Evolutionary conservation across 2,113 vertebrate species (phyloP).

Genomic region (Rana temporaria): DNA sequence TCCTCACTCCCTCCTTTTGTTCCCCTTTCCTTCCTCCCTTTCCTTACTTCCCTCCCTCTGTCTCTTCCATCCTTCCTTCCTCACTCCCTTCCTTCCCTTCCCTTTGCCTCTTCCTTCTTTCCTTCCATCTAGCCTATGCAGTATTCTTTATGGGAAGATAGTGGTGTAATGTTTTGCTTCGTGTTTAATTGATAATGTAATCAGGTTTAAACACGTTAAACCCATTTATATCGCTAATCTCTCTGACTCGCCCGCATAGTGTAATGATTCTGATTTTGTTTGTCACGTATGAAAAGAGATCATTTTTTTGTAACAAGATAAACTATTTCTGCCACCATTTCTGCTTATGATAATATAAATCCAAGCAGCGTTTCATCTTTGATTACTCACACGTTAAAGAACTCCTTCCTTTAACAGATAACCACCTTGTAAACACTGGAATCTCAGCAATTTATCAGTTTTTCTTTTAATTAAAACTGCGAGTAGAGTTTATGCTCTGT

Average conservation of each 20-base stretch:
- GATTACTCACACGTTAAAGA: conserved; percentile 64
- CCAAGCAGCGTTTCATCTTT: conserved; percentile 65
- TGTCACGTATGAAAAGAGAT: conserved; percentile 58
- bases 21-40: too few relatives aligned
- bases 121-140: too few relatives aligned
- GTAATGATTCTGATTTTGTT: conserved; percentile 56
- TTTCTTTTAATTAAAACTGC: conserved; percentile 72
- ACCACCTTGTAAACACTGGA: conserved; percentile 65
- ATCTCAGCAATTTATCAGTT: conserved; percentile 66
- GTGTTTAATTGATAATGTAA: conserved; percentile 55
- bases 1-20: too few relatives aligned
- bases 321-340: conserved; percentile 65
- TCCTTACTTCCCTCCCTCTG: too few relatives aligned
- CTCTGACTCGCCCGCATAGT: conserved; percentile 22
- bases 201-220: conserved; percentile 51
- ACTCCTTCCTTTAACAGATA: conserved; percentile 62
- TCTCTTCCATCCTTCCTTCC: not conserved
- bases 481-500: conserved; percentile 66
- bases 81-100: too few relatives aligned
- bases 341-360: conserved; percentile 67
- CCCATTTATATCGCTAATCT: conserved; percentile 48
- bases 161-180: conserved; percentile 28
- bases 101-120: too few relatives aligned
- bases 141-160: not conserved
- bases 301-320: conserved; percentile 63